Conservation (phyloP, 1,140 invertebrate genomes). For the Drosophila arawakana region DNA sequence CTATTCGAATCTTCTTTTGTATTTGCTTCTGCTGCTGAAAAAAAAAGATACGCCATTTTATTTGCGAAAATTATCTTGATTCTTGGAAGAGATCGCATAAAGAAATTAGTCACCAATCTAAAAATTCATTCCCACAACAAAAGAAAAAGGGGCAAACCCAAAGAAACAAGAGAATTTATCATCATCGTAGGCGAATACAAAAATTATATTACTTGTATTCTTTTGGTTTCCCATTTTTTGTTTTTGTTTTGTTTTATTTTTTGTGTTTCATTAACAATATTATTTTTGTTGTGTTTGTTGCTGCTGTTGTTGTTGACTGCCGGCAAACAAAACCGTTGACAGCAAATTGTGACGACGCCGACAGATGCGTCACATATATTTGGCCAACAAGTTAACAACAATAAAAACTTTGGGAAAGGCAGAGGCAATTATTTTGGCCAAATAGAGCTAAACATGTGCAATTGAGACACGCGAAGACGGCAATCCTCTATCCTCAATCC, state of each 20-base stretch:
- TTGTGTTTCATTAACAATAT: conserved; percentile 4
- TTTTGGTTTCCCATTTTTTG: not conserved
- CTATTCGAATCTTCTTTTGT: not conserved
- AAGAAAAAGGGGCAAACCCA: conserved; percentile 21
- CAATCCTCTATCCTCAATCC: conserved; percentile 12
- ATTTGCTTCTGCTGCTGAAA: not conserved
- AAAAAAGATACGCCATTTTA: conserved; percentile 8
- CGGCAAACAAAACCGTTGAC: conserved; percentile 20
- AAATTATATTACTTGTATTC: conserved; percentile 11
- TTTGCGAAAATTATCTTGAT: conserved; percentile 13
- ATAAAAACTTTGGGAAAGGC: conserved; percentile 13
- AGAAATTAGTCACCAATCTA: conserved; percentile 35
- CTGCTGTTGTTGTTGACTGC: not conserved
- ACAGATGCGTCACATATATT: conserved; percentile 36
- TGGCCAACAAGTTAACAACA: conserved; percentile 8
- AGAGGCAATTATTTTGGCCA: conserved; percentile 18
- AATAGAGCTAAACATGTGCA: conserved; percentile 3
- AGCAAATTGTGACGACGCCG: conserved; percentile 24
- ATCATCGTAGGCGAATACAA: conserved; percentile 23
- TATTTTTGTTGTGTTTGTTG: not conserved
- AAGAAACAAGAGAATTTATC: conserved; percentile 6
- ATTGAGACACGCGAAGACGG: not conserved
- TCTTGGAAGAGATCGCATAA: conserved; percentile 23
- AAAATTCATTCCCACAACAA: conserved; percentile 24
- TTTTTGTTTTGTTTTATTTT: not conserved